Base-by-base conservation (phyloP, 2,888 invertebrate species). In the Rhamnusium bicolor region DNA sequence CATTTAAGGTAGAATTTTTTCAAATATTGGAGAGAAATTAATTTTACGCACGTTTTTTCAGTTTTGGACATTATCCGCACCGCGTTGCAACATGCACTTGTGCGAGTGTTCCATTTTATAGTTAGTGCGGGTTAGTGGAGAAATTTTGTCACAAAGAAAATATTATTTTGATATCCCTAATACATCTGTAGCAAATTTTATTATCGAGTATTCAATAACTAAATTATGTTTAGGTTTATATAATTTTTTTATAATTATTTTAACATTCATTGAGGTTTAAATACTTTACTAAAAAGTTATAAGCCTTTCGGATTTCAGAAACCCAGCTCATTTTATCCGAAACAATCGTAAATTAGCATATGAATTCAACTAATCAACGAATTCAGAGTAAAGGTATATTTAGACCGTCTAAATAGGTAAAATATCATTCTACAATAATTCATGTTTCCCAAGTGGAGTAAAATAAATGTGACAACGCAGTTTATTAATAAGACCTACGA, bases 221-320 rank as follows among this genome's bases (percentile, higher is more conserved):
- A 16, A 19, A 58, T 24, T 32, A 16, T 24, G 29, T 56, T 58
- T 29, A 16, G 18, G 29, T 58, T 32, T 32, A 58, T 16, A 29
- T 58, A 58, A 58, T 58, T 58, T 58, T 54, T 18, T 58, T 58
- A 58, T 58, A 58, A 32, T 58, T 58, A 19, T 16, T 32, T 18
- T 5, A n/a, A 32, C 16, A 18, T 58, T 19, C 16, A 32, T 18
- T 29, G 19, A 32, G 58, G 32, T 19, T 16, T 32, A 58, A 32
- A 40, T 16, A 40, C 18, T 58, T n/a, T 54, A 18, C 54, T 54
- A 32, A 18, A 32, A 32, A 58, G 7, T 56, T 56, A 27, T 56
- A 56, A 56, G 54, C 54, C n/a, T 27, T 12, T 56, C 14, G 54
- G 16, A 56, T 56, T 27, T 56, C 54, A 27, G 14, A 4, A 27